Percentiles rank a stretch among this genome's conserved stretches.
These are phyloP conservation scores for Aporrectodea caliginosa DNA, from an alignment of 1,140 invertebrate species.

Conservation along the genomic window DNA sequence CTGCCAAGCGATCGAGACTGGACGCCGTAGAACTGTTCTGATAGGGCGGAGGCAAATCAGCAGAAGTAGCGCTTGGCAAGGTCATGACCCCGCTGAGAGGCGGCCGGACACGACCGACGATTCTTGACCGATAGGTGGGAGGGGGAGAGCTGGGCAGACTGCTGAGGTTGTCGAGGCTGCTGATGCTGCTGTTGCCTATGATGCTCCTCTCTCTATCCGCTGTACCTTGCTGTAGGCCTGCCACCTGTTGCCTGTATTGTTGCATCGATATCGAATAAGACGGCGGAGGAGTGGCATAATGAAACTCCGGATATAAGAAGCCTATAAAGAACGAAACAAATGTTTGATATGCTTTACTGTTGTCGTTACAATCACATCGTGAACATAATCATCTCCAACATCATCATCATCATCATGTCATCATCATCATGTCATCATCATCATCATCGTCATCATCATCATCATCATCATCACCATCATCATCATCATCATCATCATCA, in stretches of 20 bases:
- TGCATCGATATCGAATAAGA: constrained; percentile 53
- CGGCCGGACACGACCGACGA: background rate
- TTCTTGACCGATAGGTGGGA: background rate
- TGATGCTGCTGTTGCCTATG: background rate
- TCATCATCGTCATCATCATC: no score
- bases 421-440: no score
- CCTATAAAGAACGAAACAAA: constrained; percentile 40
- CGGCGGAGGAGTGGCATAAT: constrained; percentile 50
- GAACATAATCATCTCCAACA: no score
- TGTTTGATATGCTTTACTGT: no score
- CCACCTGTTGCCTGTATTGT: constrained; percentile 46
- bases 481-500: no score
- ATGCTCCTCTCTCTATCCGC: background rate
- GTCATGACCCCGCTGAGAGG: background rate
- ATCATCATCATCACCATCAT: no score
- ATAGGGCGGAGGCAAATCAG: background rate
- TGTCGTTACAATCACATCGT: no score
- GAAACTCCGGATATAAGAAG: constrained; percentile 52
- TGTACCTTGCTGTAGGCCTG: background rate
- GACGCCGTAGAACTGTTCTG: no score
- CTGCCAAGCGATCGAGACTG: no score
- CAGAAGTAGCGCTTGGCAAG: no score
- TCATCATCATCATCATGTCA: no score
- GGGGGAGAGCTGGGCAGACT: background rate
- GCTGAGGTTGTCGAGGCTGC: background rate